phyloP scores from a whole-genome alignment of 2,888 invertebrate genomes.

The Disparrhopalites patrizii region DNA sequence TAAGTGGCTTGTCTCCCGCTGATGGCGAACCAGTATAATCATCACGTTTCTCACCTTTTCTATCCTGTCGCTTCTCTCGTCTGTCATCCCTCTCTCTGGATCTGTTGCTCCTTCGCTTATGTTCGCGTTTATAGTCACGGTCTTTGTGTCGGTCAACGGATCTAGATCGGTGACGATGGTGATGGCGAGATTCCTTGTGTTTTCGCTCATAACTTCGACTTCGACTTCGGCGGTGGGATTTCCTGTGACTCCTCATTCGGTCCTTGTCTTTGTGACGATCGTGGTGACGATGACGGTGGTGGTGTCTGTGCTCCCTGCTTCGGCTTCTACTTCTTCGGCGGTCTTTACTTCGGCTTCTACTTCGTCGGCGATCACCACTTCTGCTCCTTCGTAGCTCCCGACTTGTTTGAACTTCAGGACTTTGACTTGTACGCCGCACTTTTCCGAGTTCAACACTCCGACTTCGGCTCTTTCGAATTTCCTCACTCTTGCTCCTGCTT shows the following conservation, averaged over 20 bases:
- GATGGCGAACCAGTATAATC: too few species aligned
- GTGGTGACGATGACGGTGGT: constrained; percentile 1
- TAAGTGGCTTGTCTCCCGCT: too few species aligned
- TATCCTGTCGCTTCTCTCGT: constrained; percentile 39
- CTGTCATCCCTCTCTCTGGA: constrained; percentile 26
- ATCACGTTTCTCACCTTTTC: constrained; percentile 30
- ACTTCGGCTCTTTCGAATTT: constrained; percentile 8
- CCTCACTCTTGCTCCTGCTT: not conserved
- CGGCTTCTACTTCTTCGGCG: constrained; percentile 3
- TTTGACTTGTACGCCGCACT: constrained; percentile 21
- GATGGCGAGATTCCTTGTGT: not conserved
- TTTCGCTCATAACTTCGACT: not conserved
- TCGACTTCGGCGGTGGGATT: constrained; percentile 14
- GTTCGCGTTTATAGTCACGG: too few species aligned
- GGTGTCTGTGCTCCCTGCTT: constrained; percentile 1
- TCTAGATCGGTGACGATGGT: too few species aligned
- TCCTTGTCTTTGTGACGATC: constrained; percentile 22
- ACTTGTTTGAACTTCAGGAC: not conserved
- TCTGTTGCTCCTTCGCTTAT: too few species aligned
- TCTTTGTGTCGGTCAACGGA: constrained; percentile 1
- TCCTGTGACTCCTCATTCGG: constrained; percentile 19
- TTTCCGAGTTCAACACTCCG: too few species aligned
- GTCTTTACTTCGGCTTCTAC: constrained; percentile 1
- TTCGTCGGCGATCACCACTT: not conserved
- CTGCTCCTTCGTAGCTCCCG: not conserved